Base-by-base conservation (phyloP, 2,797 vertebrate species). In the Scyliorhinus canicula region DNA sequence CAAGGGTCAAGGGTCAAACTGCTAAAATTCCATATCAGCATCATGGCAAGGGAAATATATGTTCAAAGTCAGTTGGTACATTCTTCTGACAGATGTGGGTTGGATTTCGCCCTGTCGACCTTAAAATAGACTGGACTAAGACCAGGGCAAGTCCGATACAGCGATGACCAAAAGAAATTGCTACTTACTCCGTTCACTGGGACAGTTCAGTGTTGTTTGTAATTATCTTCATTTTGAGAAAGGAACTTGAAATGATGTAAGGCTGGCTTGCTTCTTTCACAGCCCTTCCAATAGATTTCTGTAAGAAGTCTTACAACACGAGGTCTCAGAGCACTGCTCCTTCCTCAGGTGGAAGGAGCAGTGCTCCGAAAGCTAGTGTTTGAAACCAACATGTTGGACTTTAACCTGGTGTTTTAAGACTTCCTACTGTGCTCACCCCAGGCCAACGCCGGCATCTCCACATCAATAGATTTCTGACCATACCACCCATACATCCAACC, bases 391-490 rank as follows among this genome's bases (percentile, higher is more conserved):
- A n/a, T n/a, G n/a, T n/a, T n/a, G n/a, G n/a, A n/a, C n/a, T n/a
- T n/a, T n/a, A n/a, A n/a, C n/a, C n/a, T n/a, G n/a, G n/a, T n/a
- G n/a, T n/a, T n/a, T n/a, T n/a, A n/a, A n/a, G n/a, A n/a, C n/a
- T n/a, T n/a, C n/a, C n/a, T n/a, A n/a, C n/a, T n/a, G n/a, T n/a
- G n/a, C n/a, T n/a, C n/a, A n/a, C n/a, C n/a, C n/a, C n/a, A n/a
- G n/a, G n/a, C n/a, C n/a, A n/a, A n/a, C n/a, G n/a, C n/a, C n/a
- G n/a, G n/a, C n/a, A n/a, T n/a, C n/a, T n/a, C n/a, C n/a, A n/a
- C n/a, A n/a, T n/a, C n/a, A n/a, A n/a, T n/a, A n/a, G n/a, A 52
- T 85, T 85, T 31, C 82, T 85, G 82, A 52, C 47, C 82, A 85
- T 9, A 52, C 47, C 11, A 50, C 26, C 82, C 2, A 85, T 26